Evolutionary conservation across 2,888 invertebrate species (phyloP), one percentile per base, ranked within the genome.

Genomic region (Melangyna quadrimaculata): DNA sequence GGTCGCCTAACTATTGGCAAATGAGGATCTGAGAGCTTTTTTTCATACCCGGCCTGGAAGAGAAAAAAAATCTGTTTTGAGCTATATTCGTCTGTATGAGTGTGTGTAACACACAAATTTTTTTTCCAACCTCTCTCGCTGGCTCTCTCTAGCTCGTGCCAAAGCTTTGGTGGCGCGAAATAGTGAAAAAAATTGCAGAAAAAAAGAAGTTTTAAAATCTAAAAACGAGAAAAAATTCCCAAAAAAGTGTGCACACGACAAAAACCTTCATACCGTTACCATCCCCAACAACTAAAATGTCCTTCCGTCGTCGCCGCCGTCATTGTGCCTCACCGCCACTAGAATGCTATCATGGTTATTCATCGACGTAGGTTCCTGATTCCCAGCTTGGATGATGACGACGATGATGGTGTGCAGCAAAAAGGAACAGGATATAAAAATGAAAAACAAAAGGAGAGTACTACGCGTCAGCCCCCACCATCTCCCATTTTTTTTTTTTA

Each of bases 1-100:
- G 86, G 86, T 86, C 86, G 86, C 86, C 86, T 86, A 86, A 86
- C 86, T 86, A 86, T 86, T 86, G 86, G 86, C 86, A 86, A 86
- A 86, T 86, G 86, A 84, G 84, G 84, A 84, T 84, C 84, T 84
- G 84, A 81, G 81, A 81, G 86, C 86, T 81, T 86, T 86, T 82
- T 78, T 86, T 86, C 73, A 84, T 72, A 35, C 51, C 72, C 69
- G 35, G 55, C 69, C 80, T 77, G 72, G 77, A 86, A 77, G 81
- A 77, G 81, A 86, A 86, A 86, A 86, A 86, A 86, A 86, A 86
- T 77, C 81, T 63, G 71, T 81, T 63, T 72, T 70, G 75, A 86
- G 80, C 70, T 69, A 45, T 69, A 43, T 77, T 48, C 45, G 74
- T 61, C 27, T 77, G 45, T 80, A 40, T 75, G 22, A 72, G 75